These are phyloP conservation scores for Ctenicera cuprea DNA, from an alignment of 2,888 invertebrate genomes.

Conservation along the genomic window DNA sequence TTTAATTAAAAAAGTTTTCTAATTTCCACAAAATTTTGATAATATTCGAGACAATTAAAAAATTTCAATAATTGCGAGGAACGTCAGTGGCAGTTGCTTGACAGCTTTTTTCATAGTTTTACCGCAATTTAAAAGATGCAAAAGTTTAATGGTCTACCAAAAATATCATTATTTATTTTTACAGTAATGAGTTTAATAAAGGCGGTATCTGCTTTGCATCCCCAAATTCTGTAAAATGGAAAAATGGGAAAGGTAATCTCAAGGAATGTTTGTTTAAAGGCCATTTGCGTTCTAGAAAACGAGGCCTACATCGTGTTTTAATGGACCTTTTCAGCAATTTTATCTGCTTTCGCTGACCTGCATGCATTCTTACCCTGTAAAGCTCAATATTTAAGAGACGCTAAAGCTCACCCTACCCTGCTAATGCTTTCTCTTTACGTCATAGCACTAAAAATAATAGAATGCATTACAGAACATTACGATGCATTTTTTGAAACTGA, in stretches of 20 bases:
- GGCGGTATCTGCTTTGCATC: neutral
- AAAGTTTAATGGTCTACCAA: too few relatives aligned
- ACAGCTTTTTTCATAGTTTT: too few relatives aligned
- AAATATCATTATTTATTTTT: neutral
- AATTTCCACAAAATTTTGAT: too few relatives aligned
- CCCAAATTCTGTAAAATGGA: slow-evolving; percentile 7
- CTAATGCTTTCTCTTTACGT: neutral
- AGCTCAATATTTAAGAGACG: slow-evolving; percentile 24
- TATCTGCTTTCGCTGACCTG: slow-evolving; percentile 23
- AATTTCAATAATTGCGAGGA: too few relatives aligned
- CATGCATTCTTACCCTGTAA: slow-evolving; percentile 22
- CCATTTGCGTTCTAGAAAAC: slow-evolving; percentile 25
- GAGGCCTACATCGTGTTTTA: slow-evolving; percentile 14
- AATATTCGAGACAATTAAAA: too few relatives aligned
- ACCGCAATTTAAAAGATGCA: neutral
- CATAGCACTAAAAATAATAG: neutral
- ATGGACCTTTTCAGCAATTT: slow-evolving; percentile 29
- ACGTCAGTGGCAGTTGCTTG: too few relatives aligned
- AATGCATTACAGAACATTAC: too few relatives aligned
- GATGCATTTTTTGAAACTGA: too few relatives aligned
- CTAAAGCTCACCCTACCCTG: neutral
- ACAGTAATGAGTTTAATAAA: neutral
- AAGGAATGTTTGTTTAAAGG: slow-evolving; percentile 16
- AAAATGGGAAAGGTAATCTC: slow-evolving; percentile 10
- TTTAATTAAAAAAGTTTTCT: too few relatives aligned